Evolutionary conservation across 2,113 vertebrate genomes (phyloP).

Genomic region (Symphodus melops): DNA sequence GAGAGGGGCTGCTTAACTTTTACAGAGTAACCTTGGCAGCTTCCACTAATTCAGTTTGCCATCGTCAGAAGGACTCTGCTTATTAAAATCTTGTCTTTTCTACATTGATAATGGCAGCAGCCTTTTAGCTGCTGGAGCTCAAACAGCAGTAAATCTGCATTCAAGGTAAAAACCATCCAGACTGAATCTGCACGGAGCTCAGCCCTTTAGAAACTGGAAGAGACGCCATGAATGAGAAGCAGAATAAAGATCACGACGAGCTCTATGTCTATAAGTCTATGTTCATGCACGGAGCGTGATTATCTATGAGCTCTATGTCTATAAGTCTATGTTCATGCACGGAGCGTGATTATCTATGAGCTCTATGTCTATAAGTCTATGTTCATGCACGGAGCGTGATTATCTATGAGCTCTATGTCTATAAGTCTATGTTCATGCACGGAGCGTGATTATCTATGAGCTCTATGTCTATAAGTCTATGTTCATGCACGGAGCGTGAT

Average conservation of each 20-base stretch:
- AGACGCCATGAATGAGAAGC: background rate
- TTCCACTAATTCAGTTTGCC: slow-evolving; percentile 9
- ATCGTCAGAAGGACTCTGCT: background rate
- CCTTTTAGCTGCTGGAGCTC: slow-evolving; percentile 2
- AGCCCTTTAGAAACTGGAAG: background rate
- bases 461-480: no score
- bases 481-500: no score
- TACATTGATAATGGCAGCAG: background rate
- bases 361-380: no score
- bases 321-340: no score
- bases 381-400: no score
- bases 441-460: no score
- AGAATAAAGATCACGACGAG: background rate
- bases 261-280: no score
- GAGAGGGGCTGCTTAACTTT: background rate
- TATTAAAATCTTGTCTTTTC: background rate
- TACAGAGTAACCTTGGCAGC: background rate
- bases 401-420: no score
- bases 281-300: no score
- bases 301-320: no score
- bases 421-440: no score
- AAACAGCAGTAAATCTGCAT: background rate
- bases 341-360: no score
- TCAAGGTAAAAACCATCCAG: background rate
- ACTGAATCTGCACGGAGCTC: background rate